These are phyloP conservation scores for Stichodactyla mertensii DNA, from an alignment of 64 coral and sea anemone species.

Conservation along the genomic window DNA sequence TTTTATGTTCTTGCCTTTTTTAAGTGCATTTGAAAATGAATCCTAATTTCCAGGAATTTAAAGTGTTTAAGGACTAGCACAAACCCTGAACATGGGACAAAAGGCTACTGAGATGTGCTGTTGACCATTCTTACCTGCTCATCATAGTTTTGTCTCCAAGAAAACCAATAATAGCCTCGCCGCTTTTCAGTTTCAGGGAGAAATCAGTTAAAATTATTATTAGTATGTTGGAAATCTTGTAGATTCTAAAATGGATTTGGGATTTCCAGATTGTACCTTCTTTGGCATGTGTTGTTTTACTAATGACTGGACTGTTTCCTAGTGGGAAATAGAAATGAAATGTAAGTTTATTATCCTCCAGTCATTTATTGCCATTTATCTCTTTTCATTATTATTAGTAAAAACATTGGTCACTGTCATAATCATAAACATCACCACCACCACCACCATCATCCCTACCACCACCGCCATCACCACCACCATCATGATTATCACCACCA, in stretches of 20 bases:
- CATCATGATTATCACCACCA: not conserved
- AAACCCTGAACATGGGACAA: too few relatives aligned
- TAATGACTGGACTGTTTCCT: constrained; percentile 73
- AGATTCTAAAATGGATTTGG: not conserved
- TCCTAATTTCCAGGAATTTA: too few relatives aligned
- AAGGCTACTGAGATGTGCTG: not conserved
- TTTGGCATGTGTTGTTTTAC: constrained; percentile 96
- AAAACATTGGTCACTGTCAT: not conserved
- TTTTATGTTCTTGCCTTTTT: too few relatives aligned
- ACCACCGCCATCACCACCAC: not conserved
- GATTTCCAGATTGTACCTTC: constrained; percentile 33
- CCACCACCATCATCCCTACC: not conserved
- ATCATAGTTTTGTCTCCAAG: constrained; percentile 85
- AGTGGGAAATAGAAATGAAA: not conserved
- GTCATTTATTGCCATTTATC: not conserved
- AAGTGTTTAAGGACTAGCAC: too few relatives aligned
- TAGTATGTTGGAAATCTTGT: not conserved
- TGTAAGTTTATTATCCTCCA: not conserved
- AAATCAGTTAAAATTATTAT: not conserved
- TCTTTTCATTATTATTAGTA: not conserved
- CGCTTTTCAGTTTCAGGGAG: constrained; percentile 66
- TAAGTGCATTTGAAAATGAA: too few relatives aligned
- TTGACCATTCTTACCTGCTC: constrained; percentile 48
- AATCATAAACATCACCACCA: not conserved
- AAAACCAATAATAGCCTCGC: constrained; percentile 94